Conservation (phyloP, 2,888 invertebrate species). For the Laothoe populi region DNA sequence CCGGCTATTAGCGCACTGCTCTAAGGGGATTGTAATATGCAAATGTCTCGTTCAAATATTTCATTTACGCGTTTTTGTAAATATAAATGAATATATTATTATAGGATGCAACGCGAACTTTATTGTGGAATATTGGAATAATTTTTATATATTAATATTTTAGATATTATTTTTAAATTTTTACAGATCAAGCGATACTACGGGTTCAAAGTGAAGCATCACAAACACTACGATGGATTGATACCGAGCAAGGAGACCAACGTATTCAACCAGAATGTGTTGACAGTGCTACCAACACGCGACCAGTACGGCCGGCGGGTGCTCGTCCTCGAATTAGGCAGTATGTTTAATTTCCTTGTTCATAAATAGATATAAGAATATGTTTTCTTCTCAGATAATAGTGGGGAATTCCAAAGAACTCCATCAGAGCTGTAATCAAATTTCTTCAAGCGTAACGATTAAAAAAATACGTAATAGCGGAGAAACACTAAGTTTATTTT, state of each 20-base stretch:
- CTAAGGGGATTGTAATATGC: no score
- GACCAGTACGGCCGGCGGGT: conserved; percentile 92
- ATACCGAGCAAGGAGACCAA: conserved; percentile 90
- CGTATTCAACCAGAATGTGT: conserved; percentile 90
- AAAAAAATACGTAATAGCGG: background rate
- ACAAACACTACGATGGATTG: conserved; percentile 89
- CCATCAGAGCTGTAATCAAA: background rate
- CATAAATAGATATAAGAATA: background rate
- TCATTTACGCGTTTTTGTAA: background rate
- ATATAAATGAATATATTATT: background rate
- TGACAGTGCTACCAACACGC: conserved; percentile 91
- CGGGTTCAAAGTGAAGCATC: conserved; percentile 91
- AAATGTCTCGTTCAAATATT: no score
- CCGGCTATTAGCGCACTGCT: no score
- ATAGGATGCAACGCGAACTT: background rate
- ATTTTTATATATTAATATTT: background rate
- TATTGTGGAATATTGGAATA: background rate
- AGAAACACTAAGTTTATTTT: background rate
- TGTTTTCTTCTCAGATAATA: background rate
- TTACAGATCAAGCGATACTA: conserved; percentile 91
- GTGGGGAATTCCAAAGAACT: background rate
- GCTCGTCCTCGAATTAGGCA: conserved; percentile 91
- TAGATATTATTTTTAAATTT: background rate
- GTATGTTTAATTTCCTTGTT: conserved; percentile 77
- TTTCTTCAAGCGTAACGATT: conserved; percentile 5